phyloP scores from a whole-genome alignment of 2,797 vertebrate genomes.

The Pachyuromys duprasi region DNA sequence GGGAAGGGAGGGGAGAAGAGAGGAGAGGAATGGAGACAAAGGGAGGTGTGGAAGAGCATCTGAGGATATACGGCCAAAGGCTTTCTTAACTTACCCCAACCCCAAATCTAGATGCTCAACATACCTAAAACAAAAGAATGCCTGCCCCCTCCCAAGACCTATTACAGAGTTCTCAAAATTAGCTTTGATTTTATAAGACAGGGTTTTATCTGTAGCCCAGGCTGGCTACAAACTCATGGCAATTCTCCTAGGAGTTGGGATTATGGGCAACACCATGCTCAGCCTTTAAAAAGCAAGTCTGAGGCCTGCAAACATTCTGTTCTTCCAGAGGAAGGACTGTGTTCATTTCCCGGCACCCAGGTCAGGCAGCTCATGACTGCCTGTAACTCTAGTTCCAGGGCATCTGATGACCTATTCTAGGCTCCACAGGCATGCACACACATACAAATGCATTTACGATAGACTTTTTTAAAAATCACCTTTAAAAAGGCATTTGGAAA shows the following conservation, averaged over 20 bases:
- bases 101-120: neutral
- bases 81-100: neutral
- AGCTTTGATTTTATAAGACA: neutral
- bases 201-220: neutral
- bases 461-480: neutral
- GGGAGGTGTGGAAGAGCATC: neutral
- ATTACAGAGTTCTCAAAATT: neutral
- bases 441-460: neutral
- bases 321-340: neutral
- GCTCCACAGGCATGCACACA: neutral
- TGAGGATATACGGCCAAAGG: neutral
- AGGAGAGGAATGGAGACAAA: too few relatives aligned
- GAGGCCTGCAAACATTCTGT: neutral
- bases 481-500: neutral
- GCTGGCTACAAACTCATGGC: neutral
- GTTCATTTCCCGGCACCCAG: neutral
- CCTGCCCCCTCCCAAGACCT: neutral
- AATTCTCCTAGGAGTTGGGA: neutral
- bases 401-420: neutral
- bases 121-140: neutral
- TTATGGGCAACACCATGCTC: too few relatives aligned
- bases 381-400: neutral
- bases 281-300: neutral
- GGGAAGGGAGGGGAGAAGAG: too few relatives aligned
- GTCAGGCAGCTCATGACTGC: neutral